Base-by-base conservation (phyloP, 2,888 invertebrate genomes). In the Eristalinus sepulchralis region DNA sequence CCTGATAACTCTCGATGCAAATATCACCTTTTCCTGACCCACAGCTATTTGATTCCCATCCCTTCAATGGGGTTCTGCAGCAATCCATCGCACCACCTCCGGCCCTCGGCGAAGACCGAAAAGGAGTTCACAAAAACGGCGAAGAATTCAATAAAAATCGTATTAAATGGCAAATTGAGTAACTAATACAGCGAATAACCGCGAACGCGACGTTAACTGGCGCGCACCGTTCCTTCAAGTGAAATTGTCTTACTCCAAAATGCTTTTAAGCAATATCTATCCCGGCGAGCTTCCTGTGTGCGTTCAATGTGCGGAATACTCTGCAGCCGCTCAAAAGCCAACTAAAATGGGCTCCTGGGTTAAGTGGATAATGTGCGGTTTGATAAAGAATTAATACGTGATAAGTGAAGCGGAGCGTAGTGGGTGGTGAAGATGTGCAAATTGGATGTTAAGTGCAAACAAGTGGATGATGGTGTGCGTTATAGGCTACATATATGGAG, bases 311-410 rank as follows among this genome's bases (percentile, higher is more conserved):
- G 57, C 31, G 47, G 60, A 70, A 39, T 71, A 79, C 33, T 24
- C 80, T 71, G 57, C 17, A 47, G 47, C 17, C 39, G 68, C 64
- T 36, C 68, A 59, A 66, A 77, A 71, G 34, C 62, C 63, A 73
- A 73, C 60, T 59, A 55, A 81, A 76, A 76, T 76, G 59, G 76
- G 66, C 76, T 82, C 71, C 22, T 60, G 71, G 64, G 76, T 39
- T 71, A 82, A 76, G 64, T 70, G 76, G 62, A 82, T 76, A 82
- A 82, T 82, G 71, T 82, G 76, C 76, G 76, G 76, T 67, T 82
- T 71, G 53, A 82, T 82, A 55, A 76, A 67, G 82, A 82, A 82
- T 71, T 82, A 77, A 82, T 82, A 60, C 64, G 63, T 76, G 64
- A 76, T 70, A 76, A 64, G 71, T 53, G 82, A 71, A 72, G 64